These are phyloP conservation scores for Temnothorax ravouxi DNA, from an alignment of 2,888 invertebrate genomes.

Conservation along the genomic window DNA sequence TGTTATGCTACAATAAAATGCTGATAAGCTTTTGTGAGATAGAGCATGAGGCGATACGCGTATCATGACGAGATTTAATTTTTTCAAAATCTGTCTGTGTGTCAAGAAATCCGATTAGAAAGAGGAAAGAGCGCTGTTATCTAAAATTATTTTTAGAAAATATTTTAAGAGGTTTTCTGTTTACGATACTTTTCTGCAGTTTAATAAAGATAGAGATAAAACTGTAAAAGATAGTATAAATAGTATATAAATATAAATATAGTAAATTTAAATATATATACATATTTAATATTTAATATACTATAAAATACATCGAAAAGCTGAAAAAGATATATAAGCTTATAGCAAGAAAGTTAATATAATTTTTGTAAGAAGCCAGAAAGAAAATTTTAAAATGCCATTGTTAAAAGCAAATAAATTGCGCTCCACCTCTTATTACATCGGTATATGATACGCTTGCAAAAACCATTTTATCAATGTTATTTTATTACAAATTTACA, in stretches of 20 bases:
- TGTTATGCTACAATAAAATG: constrained; percentile 3
- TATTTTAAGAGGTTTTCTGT: neutral
- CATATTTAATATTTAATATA: no score
- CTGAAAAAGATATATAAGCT: neutral
- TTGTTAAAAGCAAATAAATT: neutral
- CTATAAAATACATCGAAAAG: neutral
- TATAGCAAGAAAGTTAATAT: neutral
- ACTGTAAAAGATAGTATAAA: neutral
- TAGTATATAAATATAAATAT: no score
- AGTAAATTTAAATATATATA: no score
- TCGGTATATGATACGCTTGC: no score
- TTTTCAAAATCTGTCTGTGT: neutral
- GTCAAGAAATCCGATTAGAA: neutral
- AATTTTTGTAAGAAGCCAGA: neutral
- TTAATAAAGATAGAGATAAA: neutral
- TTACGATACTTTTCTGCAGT: neutral
- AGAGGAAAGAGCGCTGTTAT: neutral
- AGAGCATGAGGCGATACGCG: neutral
- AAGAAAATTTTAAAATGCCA: neutral
- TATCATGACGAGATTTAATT: neutral
- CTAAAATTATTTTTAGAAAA: constrained; percentile 1
- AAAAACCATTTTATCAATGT: neutral
- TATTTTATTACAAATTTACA: neutral
- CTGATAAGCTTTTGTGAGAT: neutral
- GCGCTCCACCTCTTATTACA: neutral